Evolutionary conservation across 2,797 vertebrate species (phyloP).

Genomic region (Helarctos malayanus): DNA sequence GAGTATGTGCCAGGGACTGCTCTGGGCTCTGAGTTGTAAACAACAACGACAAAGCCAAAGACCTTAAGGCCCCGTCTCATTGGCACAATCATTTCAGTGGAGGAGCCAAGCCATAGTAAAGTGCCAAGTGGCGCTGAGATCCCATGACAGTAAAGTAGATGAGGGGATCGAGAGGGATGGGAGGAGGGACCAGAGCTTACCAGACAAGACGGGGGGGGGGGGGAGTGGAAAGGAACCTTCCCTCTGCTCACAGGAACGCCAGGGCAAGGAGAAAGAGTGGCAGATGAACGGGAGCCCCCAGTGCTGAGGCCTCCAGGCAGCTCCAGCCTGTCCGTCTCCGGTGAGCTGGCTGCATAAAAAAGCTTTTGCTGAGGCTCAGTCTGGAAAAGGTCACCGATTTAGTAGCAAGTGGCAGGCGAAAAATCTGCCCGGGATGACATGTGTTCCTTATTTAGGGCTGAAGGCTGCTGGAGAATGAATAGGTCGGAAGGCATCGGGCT

Average conservation of each 20-base stretch:
- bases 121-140: neutral
- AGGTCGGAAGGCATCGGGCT: conserved; percentile 50
- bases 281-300: neutral
- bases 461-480: conserved; percentile 66
- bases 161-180: neutral
- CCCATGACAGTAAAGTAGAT: neutral
- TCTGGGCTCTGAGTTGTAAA: neutral
- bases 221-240: neutral
- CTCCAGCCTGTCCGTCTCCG: neutral
- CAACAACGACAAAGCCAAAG: neutral
- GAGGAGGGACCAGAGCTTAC: too few relatives aligned
- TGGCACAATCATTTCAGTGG: neutral
- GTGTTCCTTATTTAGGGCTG: conserved; percentile 67
- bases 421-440: conserved; percentile 61
- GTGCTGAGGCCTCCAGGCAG: neutral
- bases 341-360: neutral
- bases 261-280: neutral
- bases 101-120: neutral
- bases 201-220: neutral
- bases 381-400: conserved; percentile 72
- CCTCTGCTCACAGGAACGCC: neutral
- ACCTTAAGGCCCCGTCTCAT: neutral
- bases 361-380: neutral
- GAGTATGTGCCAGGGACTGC: neutral
- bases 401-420: neutral